These are phyloP conservation scores for Leptobrachium ailaonicum DNA, from an alignment of 2,113 vertebrate species.

Conservation along the genomic window DNA sequence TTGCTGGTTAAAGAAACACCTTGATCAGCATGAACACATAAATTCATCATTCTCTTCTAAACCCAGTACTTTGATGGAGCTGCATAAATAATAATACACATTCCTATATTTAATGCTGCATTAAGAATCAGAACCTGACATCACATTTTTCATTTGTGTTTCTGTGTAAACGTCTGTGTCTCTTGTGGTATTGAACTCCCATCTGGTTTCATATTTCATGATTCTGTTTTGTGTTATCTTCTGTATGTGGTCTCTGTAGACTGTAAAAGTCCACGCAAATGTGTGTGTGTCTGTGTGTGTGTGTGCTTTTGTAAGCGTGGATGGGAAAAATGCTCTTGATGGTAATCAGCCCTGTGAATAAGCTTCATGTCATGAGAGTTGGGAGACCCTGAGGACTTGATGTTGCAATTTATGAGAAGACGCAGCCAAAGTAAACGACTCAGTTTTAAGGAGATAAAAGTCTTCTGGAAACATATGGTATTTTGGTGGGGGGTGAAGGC, in stretches of 20 bases:
- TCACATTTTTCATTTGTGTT: slow-evolving; percentile 22
- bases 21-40: no score
- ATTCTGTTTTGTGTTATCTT: slow-evolving; percentile 59
- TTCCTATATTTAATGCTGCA: not conserved
- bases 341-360: slow-evolving; percentile 64
- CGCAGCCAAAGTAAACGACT: slow-evolving; percentile 55
- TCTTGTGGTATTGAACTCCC: slow-evolving; percentile 23
- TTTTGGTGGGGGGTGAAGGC: slow-evolving; percentile 30
- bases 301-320: not conserved
- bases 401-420: slow-evolving; percentile 62
- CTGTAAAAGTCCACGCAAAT: slow-evolving; percentile 42
- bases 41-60: no score
- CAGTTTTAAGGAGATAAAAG: slow-evolving; percentile 76
- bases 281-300: slow-evolving; percentile 18
- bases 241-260: slow-evolving; percentile 53
- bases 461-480: slow-evolving; percentile 68
- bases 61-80: no score
- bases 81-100: no score
- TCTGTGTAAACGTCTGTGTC: slow-evolving; percentile 15
- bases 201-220: slow-evolving; percentile 58
- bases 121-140: slow-evolving; percentile 1
- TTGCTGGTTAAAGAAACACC: no score
- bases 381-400: slow-evolving; percentile 67
- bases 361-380: slow-evolving; percentile 74
- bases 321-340: slow-evolving; percentile 50